Evolutionary conservation across 2,888 invertebrate species (phyloP).

Genomic region (Melipona bicolor): DNA sequence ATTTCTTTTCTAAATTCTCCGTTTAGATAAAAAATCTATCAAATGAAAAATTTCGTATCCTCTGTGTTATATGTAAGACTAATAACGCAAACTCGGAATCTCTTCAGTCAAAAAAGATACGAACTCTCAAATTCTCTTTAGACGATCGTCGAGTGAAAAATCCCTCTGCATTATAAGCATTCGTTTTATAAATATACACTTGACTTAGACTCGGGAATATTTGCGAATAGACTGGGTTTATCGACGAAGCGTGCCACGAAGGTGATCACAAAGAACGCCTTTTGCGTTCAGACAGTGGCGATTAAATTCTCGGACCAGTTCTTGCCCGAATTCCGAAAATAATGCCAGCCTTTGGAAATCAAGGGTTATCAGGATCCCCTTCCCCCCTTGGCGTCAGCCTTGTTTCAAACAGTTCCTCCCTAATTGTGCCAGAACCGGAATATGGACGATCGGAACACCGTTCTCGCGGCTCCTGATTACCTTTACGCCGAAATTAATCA

Average conservation of each 20-base stretch:
- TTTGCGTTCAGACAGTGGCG: slow-evolving; percentile 31
- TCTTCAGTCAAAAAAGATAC: no score
- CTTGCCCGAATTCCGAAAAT: slow-evolving; percentile 65
- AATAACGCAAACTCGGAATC: no score
- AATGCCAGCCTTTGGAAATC: slow-evolving; percentile 68
- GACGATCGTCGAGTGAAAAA: no score
- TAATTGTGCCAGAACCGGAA: slow-evolving; percentile 49
- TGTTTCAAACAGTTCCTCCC: slow-evolving; percentile 48
- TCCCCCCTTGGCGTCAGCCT: slow-evolving; percentile 55
- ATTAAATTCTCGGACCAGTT: slow-evolving; percentile 58
- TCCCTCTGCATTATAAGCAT: no score
- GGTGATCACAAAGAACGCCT: slow-evolving; percentile 4
- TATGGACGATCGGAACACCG: slow-evolving; percentile 39
- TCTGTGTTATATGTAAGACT: no score
- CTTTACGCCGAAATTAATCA: slow-evolving; percentile 41
- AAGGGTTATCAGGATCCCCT: slow-evolving; percentile 59
- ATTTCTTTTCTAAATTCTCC: no score
- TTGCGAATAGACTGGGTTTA: background rate
- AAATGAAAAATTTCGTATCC: no score
- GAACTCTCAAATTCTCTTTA: no score
- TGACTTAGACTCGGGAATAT: no score
- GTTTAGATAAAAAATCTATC: no score
- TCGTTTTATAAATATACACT: no score
- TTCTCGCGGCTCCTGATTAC: slow-evolving; percentile 38
- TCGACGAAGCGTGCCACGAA: slow-evolving; percentile 12